Base-by-base conservation (phyloP, 1,140 invertebrate genomes). In the Maniola jurtina region DNA sequence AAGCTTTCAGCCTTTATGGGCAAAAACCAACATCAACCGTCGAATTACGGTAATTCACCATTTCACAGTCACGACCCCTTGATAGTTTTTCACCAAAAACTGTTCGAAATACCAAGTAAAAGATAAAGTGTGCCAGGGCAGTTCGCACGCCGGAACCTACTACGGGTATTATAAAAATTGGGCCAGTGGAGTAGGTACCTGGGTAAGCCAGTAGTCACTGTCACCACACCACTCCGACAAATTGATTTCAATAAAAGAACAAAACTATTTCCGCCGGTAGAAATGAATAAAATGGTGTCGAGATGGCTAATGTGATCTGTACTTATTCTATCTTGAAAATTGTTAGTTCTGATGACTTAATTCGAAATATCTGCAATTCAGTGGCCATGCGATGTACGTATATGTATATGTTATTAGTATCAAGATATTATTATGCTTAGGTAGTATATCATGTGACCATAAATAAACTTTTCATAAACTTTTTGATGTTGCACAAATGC, bases 61-160 rank as follows among this genome's bases (percentile, higher is more conserved):
- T 87, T 86, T 85, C 84, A 83, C 75, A 82, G 83, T 87, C 84
- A 86, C 85, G 87, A 86, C 71, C 83, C 79, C 74, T 75, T 66
- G 67, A 77, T 72, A 80, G 77, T 83, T 83, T 84, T 78, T 16
- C 74, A 70, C 83, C 81, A 85, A 86, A 88, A 82, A 81, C 68
- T 75, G 61, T 42, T 66, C 79, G 77, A 75, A 56, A 50, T 76
- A 76, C 69, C 70, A 72, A 66, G 61, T 60, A 40, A 25, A 25
- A 48, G 42, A 45, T 38, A 70, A 86, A 84, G 79, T 88, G 50
- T 86, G 85, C 70, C 84, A 83, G 75, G 79, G 77, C 80, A 74
- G 85, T 86, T 86, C 83, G 81, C 86, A 88, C 87, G 80, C 67
- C 73, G 68, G 36, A 52, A n/a, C 65, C 61, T 66, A 61, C 75